A percentile compares a stretch with the other conserved stretches of the same genome.
These are phyloP conservation scores for Didymodactylos carnosus DNA, from an alignment of 2,888 invertebrate species.

Conservation along the genomic window DNA sequence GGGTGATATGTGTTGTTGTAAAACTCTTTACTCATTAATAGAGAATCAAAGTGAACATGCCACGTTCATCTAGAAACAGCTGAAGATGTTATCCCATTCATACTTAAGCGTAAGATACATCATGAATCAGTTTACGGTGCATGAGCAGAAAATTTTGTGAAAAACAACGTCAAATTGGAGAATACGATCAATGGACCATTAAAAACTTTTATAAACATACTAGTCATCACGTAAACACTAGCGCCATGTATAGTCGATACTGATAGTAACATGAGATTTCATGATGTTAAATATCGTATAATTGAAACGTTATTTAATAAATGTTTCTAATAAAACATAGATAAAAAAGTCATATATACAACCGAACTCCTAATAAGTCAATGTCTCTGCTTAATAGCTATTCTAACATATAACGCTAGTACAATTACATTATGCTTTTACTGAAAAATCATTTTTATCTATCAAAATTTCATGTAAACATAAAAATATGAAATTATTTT, in stretches of 20 bases:
- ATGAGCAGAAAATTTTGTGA: conserved; percentile 9
- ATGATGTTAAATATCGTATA: neutral
- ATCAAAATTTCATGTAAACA: too few species aligned
- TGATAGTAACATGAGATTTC: conserved; percentile 1
- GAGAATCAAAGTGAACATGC: conserved; percentile 1
- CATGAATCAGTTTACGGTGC: conserved; percentile 1
- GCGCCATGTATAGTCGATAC: conserved; percentile 7
- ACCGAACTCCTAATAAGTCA: too few species aligned
- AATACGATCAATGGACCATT: conserved; percentile 1
- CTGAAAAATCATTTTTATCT: too few species aligned
- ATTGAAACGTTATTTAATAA: neutral
- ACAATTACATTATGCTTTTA: too few species aligned
- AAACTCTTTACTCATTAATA: neutral
- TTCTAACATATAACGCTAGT: too few species aligned
- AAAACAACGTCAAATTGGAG: conserved; percentile 10
- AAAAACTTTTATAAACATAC: neutral
- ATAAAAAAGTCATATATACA: too few species aligned
- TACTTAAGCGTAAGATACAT: conserved; percentile 4
- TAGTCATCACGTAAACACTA: conserved; percentile 11
- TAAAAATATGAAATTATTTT: too few species aligned
- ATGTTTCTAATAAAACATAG: neutral
- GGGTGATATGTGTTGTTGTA: neutral
- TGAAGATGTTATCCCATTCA: neutral
- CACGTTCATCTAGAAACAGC: conserved; percentile 6
- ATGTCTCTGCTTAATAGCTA: too few species aligned